Base-by-base conservation (phyloP, 2,888 invertebrate species). In the Desoria tigrina region DNA sequence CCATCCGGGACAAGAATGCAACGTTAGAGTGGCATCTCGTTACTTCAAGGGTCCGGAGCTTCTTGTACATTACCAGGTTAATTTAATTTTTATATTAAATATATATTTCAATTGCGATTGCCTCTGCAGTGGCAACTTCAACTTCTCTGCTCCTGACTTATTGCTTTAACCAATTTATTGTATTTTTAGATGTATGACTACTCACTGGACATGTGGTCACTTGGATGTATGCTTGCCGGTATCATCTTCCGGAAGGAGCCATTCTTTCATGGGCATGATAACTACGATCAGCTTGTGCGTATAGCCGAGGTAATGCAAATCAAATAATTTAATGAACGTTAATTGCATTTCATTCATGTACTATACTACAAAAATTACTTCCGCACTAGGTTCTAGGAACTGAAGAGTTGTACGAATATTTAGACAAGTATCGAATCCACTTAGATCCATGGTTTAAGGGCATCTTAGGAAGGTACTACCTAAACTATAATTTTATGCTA, bases 221-320 rank as follows among this genome's bases (percentile, higher is more conserved):
- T 99, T 80, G 99, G 99, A 60, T 99, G 99, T 84, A 99, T 99
- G 99, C 86, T 99, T 79, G 99, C 99, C 77, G 96, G 96, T 79
- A 99, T 99, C 98, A 99, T 99, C 82, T 99, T 99, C 85, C 90
- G 93, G 84, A 99, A 99, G 86, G 99, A 99, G 83, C 99, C 99
- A 78, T 99, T 99, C 85, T 99, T 99, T 86, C 98, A 99, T 83
- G 99, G 99, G 77, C 98, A 99, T 83, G 99, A 99, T 83, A 99
- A 99, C 83, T 99, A 99, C 83, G 99, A 99, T 83, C 99, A 98
- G 84, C 86, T 98, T 82, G 97, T 98, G 78, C 90, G 97, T 82
- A 98, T 98, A 82, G 97, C 96, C 77, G 99, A 99, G 86, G 98
- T 77, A 61, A 57, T 61, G 37, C 4, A 32, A 32, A 7, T 32